Evolutionary conservation across 2,888 invertebrate species (phyloP), one percentile per base, ranked within the genome.

Genomic region (Gymnoscelis rufifasciata): DNA sequence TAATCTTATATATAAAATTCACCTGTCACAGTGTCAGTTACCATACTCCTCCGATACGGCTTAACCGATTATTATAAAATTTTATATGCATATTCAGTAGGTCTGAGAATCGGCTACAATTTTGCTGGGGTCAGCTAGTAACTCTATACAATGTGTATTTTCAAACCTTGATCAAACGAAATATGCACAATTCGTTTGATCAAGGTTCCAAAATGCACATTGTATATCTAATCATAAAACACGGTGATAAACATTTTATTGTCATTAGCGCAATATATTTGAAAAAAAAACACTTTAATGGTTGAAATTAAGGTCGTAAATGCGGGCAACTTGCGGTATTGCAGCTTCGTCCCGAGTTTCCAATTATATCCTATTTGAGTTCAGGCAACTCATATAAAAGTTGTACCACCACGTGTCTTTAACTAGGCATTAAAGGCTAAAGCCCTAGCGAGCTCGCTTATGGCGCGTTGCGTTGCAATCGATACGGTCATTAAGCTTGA

Each of bases 381-480:
- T 81, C 69, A 77, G 73, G 74, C 68, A 83, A 83, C 78, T 84
- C 80, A 74, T 80, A 83, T 83, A 84, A 86, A 87, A 87, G 75
- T 86, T 87, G 64, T 66, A 69, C 74, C 71, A 69, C 63, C 74
- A 68, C 67, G 69, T 75, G 74, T 74, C 76, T 72, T 74, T 66
- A 62, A 66, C 66, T 61, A 59, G 61, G 59, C 63, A 63, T 65
- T 56, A 66, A 52, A 63, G 52, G 61, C 64, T 62, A 61, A 63
- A 60, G 53, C 56, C 55, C 51, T 38, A 47, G 43, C 38, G 31
- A 49, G 39, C 39, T 30, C 27, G 30, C 43, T 51, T 52, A 52
- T 51, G 49, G 47, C 51, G 47, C 51, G 37, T 46, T 43, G 37
- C 46, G 47, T 39, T 56, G 56, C 54, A 58, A 58, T 56, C 56